A percentile compares a stretch with the other conserved stretches of the same genome.
phyloP scores from a whole-genome alignment of 2,113 vertebrate species.

The Deroptyus accipitrinus region DNA sequence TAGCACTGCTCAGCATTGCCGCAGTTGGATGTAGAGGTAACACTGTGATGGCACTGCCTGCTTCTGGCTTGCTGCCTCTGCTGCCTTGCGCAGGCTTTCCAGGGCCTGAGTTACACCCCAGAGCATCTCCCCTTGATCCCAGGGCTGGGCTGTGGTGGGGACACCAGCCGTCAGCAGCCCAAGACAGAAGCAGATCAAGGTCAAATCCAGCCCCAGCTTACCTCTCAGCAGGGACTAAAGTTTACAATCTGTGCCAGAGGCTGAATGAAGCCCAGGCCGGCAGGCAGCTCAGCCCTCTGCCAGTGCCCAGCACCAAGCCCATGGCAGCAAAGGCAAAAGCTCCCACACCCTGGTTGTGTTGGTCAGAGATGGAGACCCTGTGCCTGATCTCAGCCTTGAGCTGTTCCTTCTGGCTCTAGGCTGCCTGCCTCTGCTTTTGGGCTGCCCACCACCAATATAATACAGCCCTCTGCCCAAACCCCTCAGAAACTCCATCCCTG shows the following conservation, averaged over 20 bases:
- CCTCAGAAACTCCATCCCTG: background rate
- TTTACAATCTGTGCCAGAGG: background rate
- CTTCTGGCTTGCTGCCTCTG: background rate
- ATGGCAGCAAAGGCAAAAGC: background rate
- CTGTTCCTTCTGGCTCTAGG: background rate
- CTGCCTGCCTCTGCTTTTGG: background rate
- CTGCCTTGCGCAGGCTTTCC: background rate
- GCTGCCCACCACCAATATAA: background rate
- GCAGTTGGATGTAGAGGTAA: background rate
- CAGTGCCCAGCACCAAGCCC: background rate
- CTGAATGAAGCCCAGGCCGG: background rate
- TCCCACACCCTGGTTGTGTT: background rate
- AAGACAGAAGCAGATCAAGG: background rate
- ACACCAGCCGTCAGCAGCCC: background rate
- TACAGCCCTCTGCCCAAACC: background rate
- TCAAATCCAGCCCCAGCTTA: background rate
- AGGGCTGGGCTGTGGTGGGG: background rate
- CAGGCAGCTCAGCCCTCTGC: background rate
- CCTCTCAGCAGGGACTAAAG: slow-evolving; percentile 12
- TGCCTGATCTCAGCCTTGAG: background rate
- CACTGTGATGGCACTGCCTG: background rate
- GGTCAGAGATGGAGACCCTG: background rate
- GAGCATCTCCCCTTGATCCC: background rate
- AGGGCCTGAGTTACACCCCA: background rate
- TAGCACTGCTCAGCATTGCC: background rate